phyloP scores from a whole-genome alignment of 1,140 invertebrate species.

The Chrysomallon squamiferum region DNA sequence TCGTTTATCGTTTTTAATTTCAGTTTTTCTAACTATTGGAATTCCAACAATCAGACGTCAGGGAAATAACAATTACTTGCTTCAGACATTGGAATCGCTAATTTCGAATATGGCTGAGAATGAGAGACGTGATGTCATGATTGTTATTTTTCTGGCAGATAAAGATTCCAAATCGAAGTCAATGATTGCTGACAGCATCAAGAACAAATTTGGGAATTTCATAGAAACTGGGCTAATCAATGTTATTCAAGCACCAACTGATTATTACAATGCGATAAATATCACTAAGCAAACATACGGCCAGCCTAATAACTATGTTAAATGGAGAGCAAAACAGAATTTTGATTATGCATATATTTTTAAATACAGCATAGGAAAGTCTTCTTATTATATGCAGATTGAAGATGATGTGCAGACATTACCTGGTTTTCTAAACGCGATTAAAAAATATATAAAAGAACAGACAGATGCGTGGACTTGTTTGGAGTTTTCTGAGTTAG shows the following conservation, averaged over 20 bases:
- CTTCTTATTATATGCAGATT: slow-evolving; percentile 59
- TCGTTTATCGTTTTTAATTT: neutral
- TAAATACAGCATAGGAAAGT: slow-evolving; percentile 52
- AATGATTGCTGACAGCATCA: slow-evolving; percentile 21
- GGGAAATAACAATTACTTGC: slow-evolving; percentile 29
- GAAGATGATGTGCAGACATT: slow-evolving; percentile 60
- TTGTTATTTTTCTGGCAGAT: slow-evolving; percentile 46
- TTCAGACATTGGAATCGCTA: slow-evolving; percentile 37
- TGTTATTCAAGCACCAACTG: slow-evolving; percentile 46
- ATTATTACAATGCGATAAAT: slow-evolving; percentile 51
- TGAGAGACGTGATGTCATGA: slow-evolving; percentile 33
- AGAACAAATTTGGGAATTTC: slow-evolving; percentile 20
- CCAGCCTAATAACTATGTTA: slow-evolving; percentile 40
- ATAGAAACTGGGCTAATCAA: slow-evolving; percentile 46
- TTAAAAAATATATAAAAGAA: slow-evolving; percentile 44
- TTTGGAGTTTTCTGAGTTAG: slow-evolving; percentile 56
- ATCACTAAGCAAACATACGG: slow-evolving; percentile 55
- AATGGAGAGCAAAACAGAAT: slow-evolving; percentile 62
- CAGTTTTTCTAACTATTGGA: slow-evolving; percentile 53
- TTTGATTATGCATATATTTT: slow-evolving; percentile 59
- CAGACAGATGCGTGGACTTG: slow-evolving; percentile 44
- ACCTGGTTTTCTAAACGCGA: slow-evolving; percentile 41
- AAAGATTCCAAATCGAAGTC: slow-evolving; percentile 25
- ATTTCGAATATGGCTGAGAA: slow-evolving; percentile 24
- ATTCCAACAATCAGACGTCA: slow-evolving; percentile 45